phyloP scores from a whole-genome alignment of 2,888 invertebrate genomes.

The Phorcus lineatus region DNA sequence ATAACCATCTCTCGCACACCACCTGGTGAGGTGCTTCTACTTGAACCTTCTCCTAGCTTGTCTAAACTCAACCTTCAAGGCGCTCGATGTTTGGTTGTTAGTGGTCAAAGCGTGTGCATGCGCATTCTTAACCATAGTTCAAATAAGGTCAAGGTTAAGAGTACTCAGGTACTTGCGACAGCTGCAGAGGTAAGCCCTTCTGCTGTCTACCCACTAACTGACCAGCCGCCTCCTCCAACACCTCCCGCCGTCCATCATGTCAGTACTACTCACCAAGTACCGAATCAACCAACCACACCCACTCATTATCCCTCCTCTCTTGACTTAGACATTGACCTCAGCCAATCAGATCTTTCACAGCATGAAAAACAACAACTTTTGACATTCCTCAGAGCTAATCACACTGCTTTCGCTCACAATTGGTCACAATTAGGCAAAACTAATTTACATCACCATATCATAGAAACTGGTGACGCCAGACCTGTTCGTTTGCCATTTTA shows the following conservation, averaged over 20 bases:
- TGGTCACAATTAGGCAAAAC: slow-evolving; percentile 9
- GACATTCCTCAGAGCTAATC: slow-evolving; percentile 2
- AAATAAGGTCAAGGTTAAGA: too few relatives aligned
- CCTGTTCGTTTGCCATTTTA: not conserved
- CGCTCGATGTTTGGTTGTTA: too few relatives aligned
- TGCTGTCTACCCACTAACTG: not conserved
- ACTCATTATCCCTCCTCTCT: not conserved
- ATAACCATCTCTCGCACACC: too few relatives aligned
- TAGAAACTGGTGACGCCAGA: not conserved
- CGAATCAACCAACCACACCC: not conserved
- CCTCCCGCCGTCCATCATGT: not conserved
- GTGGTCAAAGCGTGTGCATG: too few relatives aligned
- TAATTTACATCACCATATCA: not conserved
- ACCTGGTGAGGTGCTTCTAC: too few relatives aligned
- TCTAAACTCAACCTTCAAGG: too few relatives aligned
- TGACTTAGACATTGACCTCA: slow-evolving; percentile 3
- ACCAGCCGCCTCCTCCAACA: not conserved
- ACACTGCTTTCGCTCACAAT: slow-evolving; percentile 17
- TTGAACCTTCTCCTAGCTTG: too few relatives aligned
- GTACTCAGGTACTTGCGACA: not conserved
- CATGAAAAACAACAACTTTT: not conserved
- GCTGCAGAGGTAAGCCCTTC: not conserved
- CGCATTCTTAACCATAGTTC: too few relatives aligned
- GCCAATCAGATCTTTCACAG: not conserved
- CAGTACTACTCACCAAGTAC: too few relatives aligned